phyloP scores from a whole-genome alignment of 2,888 invertebrate genomes.

The Xanthorhoe designata region DNA sequence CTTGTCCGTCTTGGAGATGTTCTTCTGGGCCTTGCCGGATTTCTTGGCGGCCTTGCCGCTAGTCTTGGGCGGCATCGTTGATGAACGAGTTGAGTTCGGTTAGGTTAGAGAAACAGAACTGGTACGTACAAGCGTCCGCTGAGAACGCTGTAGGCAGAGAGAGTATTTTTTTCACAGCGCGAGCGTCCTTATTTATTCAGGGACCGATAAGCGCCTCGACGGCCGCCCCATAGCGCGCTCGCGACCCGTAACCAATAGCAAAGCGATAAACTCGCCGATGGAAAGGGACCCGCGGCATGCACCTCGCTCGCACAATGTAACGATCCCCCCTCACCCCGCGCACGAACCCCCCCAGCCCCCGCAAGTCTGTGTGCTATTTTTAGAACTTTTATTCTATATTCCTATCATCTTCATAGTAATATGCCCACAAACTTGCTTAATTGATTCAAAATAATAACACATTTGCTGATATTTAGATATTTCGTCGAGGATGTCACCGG shows the following conservation, averaged over 20 bases:
- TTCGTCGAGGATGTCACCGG: no score
- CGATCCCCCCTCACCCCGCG: not conserved
- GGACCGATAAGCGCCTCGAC: not conserved
- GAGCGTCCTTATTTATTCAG: not conserved
- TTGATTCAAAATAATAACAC: no score
- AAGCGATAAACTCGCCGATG: not conserved
- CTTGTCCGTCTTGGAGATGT: conserved; percentile 81
- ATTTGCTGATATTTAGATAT: no score
- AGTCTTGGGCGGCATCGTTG: conserved; percentile 14
- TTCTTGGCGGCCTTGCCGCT: conserved; percentile 72
- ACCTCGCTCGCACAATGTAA: not conserved
- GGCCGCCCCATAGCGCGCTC: not conserved
- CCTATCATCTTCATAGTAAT: not conserved
- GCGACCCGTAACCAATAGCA: not conserved
- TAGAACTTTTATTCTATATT: not conserved
- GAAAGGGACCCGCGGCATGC: not conserved
- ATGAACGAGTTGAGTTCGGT: conserved; percentile 28
- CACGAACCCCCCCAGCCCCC: not conserved
- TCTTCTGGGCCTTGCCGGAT: conserved; percentile 85
- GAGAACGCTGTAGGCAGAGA: not conserved
- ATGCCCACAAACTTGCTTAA: not conserved
- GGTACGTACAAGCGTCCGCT: conserved; percentile 26
- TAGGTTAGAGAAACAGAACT: not conserved
- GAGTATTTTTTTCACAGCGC: not conserved
- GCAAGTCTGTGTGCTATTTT: not conserved